Base-by-base conservation (phyloP, 2,888 invertebrate species). In the Andrena minutula region DNA sequence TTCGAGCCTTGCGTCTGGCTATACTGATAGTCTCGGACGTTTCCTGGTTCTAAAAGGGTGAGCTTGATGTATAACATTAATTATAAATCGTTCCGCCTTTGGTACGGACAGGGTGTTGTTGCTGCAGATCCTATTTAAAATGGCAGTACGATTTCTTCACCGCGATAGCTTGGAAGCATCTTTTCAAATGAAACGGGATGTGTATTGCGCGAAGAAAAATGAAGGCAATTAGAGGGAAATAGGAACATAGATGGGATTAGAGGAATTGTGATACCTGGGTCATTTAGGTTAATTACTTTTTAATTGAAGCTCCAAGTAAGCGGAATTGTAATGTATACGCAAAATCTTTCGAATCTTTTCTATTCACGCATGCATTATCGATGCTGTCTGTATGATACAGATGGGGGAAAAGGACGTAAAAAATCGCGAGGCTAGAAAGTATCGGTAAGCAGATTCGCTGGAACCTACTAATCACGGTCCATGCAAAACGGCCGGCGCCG, bases 391-490 rank as follows among this genome's bases (percentile, higher is more conserved):
- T 41, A 16, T 5, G 41, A 4, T 16, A 16, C 12, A 41, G 41
- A 16, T 16, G 41, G 16, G 41, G 12, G 1, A 16, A 41, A 16
- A 5, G 12, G 41, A 41, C 41, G 12, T 16, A 16, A 41, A 41
- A 41, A 41, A 16, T 41, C 41, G 41, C 16, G 41, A 16, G 5
- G 41, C 4, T 41, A 41, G 41, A 41, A 41, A 41, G 41, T 41
- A 41, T 41, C 41, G 23, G 56, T 56, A 26, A 1, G 10, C 20
- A 23, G 10, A 20, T 26, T 56, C 56, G 20, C 56, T 56, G 56
- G 35, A 53, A 49, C 47, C 41, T 28, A 72, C 58, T 68, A 76
- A 82, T 76, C 69, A 82, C 30, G 53, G 20, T 8, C 30, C 68
- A 69, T 32, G 71, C 72, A 64, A 72, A 75, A 69, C 63, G 56